phyloP scores from a whole-genome alignment of 2,113 vertebrate species.

The Platysteira castanea region DNA sequence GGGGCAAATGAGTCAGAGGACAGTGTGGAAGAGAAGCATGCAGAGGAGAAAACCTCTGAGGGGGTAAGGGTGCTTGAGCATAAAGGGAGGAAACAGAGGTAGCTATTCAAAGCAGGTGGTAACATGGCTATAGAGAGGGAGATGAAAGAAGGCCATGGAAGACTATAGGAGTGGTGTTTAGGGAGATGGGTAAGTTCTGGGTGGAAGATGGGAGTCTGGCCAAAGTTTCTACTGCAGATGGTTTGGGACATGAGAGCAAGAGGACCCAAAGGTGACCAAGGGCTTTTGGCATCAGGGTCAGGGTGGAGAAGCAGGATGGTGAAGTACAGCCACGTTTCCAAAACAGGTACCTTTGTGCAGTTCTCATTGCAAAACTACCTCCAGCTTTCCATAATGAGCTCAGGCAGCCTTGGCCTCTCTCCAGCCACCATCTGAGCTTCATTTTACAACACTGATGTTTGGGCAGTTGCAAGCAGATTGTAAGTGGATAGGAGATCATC shows the following conservation, averaged over 20 bases:
- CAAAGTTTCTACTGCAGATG: not conserved
- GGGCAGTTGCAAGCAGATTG: not conserved
- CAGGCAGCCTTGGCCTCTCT: not conserved
- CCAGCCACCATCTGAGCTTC: not conserved
- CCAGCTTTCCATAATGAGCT: not conserved
- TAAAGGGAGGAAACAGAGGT: not conserved
- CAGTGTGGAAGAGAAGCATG: not conserved
- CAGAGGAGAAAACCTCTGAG: not conserved
- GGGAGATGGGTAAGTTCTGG: not conserved
- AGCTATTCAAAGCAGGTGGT: not conserved
- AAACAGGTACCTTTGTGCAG: not conserved
- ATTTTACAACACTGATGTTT: not conserved
- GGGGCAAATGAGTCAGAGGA: not conserved
- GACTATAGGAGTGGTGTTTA: rapidly evolving
- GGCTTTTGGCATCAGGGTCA: not conserved
- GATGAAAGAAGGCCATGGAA: not conserved
- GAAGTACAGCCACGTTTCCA: not conserved
- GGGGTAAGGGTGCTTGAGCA: not conserved
- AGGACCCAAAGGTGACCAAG: not conserved
- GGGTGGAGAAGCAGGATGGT: not conserved
- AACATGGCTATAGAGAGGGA: not conserved
- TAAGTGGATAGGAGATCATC: not conserved
- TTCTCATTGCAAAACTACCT: not conserved
- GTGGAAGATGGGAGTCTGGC: not conserved
- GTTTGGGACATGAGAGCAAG: not conserved